These are phyloP conservation scores for Tribolium freemani DNA, from an alignment of 2,888 invertebrate species.

Conservation along the genomic window DNA sequence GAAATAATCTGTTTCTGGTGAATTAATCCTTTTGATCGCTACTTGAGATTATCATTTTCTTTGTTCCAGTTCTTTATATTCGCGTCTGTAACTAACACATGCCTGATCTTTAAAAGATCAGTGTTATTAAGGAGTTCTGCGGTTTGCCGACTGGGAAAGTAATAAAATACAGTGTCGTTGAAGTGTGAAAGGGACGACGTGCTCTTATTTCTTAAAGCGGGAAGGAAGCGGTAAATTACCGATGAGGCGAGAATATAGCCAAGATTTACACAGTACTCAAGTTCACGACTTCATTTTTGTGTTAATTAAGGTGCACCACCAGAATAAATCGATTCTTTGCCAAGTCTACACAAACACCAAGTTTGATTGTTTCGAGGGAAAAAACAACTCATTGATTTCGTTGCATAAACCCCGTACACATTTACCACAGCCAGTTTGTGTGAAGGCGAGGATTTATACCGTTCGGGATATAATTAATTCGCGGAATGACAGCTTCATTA, in stretches of 20 bases:
- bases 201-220: slow-evolving; percentile 61
- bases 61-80: slow-evolving; percentile 60
- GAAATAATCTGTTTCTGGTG: slow-evolving; percentile 59
- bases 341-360: slow-evolving; percentile 31
- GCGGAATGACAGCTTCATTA: slow-evolving; percentile 59
- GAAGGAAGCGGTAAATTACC: slow-evolving; percentile 62
- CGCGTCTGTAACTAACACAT: slow-evolving; percentile 63
- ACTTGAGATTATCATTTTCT: slow-evolving; percentile 60
- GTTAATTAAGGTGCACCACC: slow-evolving; percentile 43
- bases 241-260: slow-evolving; percentile 61
- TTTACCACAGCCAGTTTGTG: neutral
- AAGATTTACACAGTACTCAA: slow-evolving; percentile 61
- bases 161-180: slow-evolving; percentile 65
- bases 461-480: slow-evolving; percentile 50
- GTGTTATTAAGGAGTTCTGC: slow-evolving; percentile 59
- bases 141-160: slow-evolving; percentile 57
- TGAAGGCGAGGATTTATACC: slow-evolving; percentile 28
- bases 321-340: slow-evolving; percentile 40
- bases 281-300: slow-evolving; percentile 51
- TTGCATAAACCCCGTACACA: neutral
- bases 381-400: neutral
- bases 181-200: slow-evolving; percentile 64
- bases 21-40: slow-evolving; percentile 59
- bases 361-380: slow-evolving; percentile 15
- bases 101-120: slow-evolving; percentile 65